phyloP scores from a whole-genome alignment of 2,888 invertebrate species.

The Andrena praecox region DNA sequence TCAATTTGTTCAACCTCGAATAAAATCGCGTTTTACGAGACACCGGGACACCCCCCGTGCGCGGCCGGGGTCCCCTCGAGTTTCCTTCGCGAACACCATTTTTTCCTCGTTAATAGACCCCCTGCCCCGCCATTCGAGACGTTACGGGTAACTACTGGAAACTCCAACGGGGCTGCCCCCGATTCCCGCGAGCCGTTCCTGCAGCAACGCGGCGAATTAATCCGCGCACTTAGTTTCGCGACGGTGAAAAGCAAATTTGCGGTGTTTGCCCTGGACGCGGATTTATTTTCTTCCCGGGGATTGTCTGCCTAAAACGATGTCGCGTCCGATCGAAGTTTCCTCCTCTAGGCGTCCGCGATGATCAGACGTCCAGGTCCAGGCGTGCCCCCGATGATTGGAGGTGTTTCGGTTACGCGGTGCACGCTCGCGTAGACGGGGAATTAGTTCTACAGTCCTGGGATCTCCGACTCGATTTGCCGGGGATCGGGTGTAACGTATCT shows the following conservation, averaged over 20 bases:
- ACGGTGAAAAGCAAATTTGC: conserved; percentile 9
- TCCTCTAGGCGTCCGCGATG: too few relatives aligned
- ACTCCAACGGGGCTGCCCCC: not conserved
- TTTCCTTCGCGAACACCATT: conserved; percentile 47
- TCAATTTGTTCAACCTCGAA: conserved; percentile 76
- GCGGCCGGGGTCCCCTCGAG: conserved; percentile 21
- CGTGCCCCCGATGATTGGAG: too few relatives aligned
- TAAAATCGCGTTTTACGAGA: conserved; percentile 76
- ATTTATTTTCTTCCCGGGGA: not conserved
- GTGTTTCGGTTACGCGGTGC: too few relatives aligned
- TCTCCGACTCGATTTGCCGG: too few relatives aligned
- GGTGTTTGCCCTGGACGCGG: not conserved
- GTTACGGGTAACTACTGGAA: conserved; percentile 31
- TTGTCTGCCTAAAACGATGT: not conserved
- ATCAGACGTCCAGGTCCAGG: too few relatives aligned
- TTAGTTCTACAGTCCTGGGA: too few relatives aligned
- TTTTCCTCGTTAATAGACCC: conserved; percentile 54
- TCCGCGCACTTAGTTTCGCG: conserved; percentile 11
- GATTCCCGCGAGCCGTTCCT: conserved; percentile 32
- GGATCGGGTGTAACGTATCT: too few relatives aligned
- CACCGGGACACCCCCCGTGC: conserved; percentile 63
- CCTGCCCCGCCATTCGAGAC: not conserved
- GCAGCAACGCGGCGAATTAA: conserved; percentile 17
- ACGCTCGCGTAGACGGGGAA: too few relatives aligned
- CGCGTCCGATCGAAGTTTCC: too few relatives aligned